Evolutionary conservation across 2,113 vertebrate genomes (phyloP), one percentile per base, ranked within the genome.

Genomic region (Sardina pilchardus): DNA sequence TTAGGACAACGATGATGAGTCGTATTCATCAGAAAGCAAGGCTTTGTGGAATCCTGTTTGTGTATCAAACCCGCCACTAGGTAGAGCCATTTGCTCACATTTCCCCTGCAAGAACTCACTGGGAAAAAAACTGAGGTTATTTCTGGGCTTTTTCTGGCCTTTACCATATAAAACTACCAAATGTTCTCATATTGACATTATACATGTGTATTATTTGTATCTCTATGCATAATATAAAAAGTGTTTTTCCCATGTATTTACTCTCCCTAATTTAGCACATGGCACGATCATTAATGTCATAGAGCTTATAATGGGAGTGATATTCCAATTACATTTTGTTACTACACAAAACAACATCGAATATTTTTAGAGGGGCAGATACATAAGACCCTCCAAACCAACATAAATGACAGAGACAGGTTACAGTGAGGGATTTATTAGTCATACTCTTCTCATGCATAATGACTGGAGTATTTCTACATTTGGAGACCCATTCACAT

Each of bases 401-500:
- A 84, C 82, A 85, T 82, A 87, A 86, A 59, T 85, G 86, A 86
- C 81, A 63, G 89, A 91, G 85, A 86, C 85, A 86, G 87, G 86
- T 87, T 85, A 89, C 63, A 24, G 78, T 34, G 67, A 86, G 67
- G 42, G 85, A 59, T 94, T 94, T 95, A 94, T 95, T 94, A 92
- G 89, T 87, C 90, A 91, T 93, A 92, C 85, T 89, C 87, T 89
- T 86, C 83, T 91, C 94, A 96, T 96, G 95, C 94, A 93, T 90
- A 85, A 90, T 83, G 87, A 59, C 85, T 87, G 87, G 88, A 80
- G 89, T 91, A 91, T 89, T 86, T 88, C 88, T 91, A 94, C 92
- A 93, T 92, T 82, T 75, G 82, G 42, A 88, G 89, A 84, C 82
- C 86, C 85, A 87, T 92, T 91, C 90, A 94, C 85, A 90, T 89